These are phyloP conservation scores for Netelia melanura DNA, from an alignment of 2,888 invertebrate genomes.

Conservation along the genomic window DNA sequence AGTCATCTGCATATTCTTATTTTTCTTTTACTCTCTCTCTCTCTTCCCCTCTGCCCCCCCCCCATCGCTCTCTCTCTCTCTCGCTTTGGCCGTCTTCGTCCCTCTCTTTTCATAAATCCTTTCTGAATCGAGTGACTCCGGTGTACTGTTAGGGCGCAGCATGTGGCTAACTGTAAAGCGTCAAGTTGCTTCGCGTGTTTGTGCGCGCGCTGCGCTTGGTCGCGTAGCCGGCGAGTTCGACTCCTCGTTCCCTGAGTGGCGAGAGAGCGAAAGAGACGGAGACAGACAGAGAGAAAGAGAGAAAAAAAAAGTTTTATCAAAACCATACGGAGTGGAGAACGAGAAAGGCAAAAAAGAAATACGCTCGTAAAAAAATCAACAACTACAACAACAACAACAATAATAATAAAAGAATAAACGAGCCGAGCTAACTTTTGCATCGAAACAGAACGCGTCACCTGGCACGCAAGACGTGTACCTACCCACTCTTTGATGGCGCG, in stretches of 20 bases:
- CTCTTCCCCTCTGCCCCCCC: neutral
- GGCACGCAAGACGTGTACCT: slow-evolving; percentile 69
- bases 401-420: neutral
- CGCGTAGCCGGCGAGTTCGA: slow-evolving; percentile 59
- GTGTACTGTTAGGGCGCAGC: slow-evolving; percentile 76
- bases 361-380: neutral
- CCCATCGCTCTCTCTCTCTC: neutral
- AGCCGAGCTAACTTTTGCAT: slow-evolving; percentile 35
- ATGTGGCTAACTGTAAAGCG: slow-evolving; percentile 79
- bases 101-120: slow-evolving; percentile 56
- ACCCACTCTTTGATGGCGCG: slow-evolving; percentile 42
- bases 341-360: slow-evolving; percentile 14
- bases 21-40: slow-evolving; percentile 6
- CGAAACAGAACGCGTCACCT: slow-evolving; percentile 72
- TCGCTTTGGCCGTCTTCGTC: neutral
- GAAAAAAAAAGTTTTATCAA: slow-evolving; percentile 34
- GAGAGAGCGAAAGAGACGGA: neutral
- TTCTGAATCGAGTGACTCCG: slow-evolving; percentile 54
- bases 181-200: slow-evolving; percentile 56
- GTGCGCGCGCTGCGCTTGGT: slow-evolving; percentile 35
- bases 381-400: no score
- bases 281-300: neutral
- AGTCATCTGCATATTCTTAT: slow-evolving; percentile 17
- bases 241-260: slow-evolving; percentile 27
- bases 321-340: slow-evolving; percentile 22